Evolutionary conservation across 2,888 invertebrate species (phyloP).

Genomic region (Trypoxylon attenuatum): DNA sequence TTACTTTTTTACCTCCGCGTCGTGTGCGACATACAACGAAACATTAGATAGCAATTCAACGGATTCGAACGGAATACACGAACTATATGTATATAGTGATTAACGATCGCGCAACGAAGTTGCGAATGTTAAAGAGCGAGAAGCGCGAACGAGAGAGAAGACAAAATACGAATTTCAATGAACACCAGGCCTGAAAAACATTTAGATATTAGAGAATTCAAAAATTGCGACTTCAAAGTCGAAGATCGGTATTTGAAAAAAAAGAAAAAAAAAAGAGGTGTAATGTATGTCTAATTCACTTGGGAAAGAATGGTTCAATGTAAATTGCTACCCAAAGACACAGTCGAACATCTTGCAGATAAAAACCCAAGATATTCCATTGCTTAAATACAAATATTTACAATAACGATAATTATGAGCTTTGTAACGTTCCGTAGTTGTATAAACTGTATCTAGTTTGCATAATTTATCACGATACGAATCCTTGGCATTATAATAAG

Average conservation of each 20-base stretch:
- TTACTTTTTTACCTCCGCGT: conserved; percentile 15
- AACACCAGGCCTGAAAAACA: too few species aligned
- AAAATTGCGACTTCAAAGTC: too few species aligned
- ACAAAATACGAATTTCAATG: conserved; percentile 28
- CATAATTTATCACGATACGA: not conserved
- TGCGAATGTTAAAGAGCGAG: conserved; percentile 4
- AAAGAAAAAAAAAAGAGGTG: conserved; percentile 28
- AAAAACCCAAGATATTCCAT: conserved; percentile 3
- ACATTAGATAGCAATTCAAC: conserved; percentile 37
- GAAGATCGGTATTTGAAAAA: too few species aligned
- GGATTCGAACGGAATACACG: conserved; percentile 1
- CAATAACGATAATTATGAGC: not conserved
- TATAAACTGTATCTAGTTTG: not conserved
- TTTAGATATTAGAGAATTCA: too few species aligned
- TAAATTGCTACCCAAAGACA: conserved; percentile 2
- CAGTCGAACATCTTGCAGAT: conserved; percentile 17
- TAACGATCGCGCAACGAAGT: not conserved
- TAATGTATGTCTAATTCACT: conserved; percentile 5
- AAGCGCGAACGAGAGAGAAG: conserved; percentile 1
- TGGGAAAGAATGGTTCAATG: conserved; percentile 19
- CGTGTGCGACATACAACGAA: conserved; percentile 26
- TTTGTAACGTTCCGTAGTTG: conserved; percentile 10
- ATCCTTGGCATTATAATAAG: not conserved
- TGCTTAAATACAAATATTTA: conserved; percentile 20
- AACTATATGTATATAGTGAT: conserved; percentile 16